Evolutionary conservation across 2,113 vertebrate genomes (phyloP).

Genomic region (Aplodontia rufa): DNA sequence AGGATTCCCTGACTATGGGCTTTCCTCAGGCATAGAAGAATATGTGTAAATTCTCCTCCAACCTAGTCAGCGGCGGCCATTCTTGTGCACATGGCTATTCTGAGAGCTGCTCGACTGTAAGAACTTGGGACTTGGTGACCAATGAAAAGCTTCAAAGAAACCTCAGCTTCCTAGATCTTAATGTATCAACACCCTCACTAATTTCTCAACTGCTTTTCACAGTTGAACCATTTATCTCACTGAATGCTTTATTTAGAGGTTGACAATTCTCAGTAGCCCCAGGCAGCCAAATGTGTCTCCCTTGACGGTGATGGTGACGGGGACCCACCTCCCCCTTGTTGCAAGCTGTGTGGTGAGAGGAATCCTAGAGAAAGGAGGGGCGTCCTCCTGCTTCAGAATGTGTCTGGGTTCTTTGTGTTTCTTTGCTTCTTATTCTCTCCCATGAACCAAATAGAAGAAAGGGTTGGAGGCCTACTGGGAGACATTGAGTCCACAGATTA

Average conservation of each 20-base stretch:
- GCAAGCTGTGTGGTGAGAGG: neutral
- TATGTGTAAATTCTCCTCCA: neutral
- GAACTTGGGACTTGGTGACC: neutral
- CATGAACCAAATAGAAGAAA: neutral
- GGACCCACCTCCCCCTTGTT: neutral
- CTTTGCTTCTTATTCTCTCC: neutral
- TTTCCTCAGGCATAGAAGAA: neutral
- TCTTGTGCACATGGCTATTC: neutral
- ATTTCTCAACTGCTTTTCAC: conserved; percentile 4
- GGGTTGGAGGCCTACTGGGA: neutral
- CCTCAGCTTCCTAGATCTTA: conserved; percentile 22
- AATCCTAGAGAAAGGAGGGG: neutral
- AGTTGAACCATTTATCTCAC: conserved; percentile 33
- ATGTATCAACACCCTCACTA: neutral
- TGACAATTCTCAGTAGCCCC: neutral
- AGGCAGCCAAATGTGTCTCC: neutral
- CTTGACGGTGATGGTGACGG: neutral
- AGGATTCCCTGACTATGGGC: neutral
- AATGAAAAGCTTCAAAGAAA: neutral
- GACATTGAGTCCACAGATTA: neutral
- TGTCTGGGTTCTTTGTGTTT: neutral
- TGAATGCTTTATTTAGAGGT: conserved; percentile 44
- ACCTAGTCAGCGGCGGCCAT: too few relatives aligned
- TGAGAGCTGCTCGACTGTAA: neutral
- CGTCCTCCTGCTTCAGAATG: neutral